phyloP scores from a whole-genome alignment of 2,888 invertebrate species.

The Chelonus formosanus region DNA sequence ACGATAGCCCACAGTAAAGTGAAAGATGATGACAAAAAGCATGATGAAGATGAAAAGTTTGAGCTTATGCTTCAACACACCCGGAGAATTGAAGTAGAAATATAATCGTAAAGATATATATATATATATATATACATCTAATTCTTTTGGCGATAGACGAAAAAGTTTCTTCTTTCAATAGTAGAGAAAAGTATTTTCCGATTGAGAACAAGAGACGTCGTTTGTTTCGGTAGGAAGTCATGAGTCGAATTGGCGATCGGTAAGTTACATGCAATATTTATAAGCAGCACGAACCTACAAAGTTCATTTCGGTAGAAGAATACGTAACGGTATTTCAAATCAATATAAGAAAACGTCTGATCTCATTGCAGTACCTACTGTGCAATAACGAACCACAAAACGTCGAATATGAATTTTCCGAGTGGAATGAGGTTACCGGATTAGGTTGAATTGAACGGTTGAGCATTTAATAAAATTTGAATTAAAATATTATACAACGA shows the following conservation, averaged over 20 bases:
- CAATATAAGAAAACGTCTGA: constrained; percentile 9
- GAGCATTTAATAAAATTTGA: too few relatives aligned
- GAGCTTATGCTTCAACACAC: too few relatives aligned
- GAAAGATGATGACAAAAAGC: too few relatives aligned
- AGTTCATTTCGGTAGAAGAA: constrained; percentile 15
- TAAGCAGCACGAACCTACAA: constrained; percentile 9
- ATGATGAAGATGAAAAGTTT: too few relatives aligned
- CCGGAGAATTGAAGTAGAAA: neutral
- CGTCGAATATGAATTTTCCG: neutral
- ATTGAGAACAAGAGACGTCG: neutral
- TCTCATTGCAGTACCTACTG: constrained; percentile 3
- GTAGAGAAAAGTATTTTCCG: constrained; percentile 12
- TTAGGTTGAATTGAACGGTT: too few relatives aligned
- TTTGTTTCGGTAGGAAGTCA: constrained; percentile 14
- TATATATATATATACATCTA: neutral
- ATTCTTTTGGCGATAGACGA: neutral
- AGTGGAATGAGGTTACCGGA: too few relatives aligned
- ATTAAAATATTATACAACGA: too few relatives aligned
- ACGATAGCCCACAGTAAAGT: too few relatives aligned
- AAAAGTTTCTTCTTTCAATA: constrained; percentile 17
- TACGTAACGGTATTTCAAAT: constrained; percentile 14
- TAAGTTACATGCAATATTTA: constrained; percentile 21
- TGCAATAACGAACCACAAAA: neutral
- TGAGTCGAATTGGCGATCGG: constrained; percentile 17
- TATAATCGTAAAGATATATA: neutral